Evolutionary conservation across 2,113 vertebrate genomes (phyloP).

Genomic region (Laterallus jamaicensis): DNA sequence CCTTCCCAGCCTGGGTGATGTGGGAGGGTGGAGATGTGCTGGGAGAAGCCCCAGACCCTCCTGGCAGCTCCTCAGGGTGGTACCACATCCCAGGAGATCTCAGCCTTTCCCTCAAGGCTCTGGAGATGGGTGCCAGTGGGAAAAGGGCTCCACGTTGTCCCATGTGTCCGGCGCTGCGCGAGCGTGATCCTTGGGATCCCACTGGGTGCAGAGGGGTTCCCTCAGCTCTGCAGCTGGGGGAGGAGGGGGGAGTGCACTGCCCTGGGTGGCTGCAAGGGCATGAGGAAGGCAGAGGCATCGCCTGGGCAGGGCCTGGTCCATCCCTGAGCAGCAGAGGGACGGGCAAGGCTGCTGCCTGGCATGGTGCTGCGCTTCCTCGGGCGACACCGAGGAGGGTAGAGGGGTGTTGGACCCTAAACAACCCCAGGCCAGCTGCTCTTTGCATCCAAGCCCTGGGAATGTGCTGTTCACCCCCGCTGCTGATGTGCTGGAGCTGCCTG

Average conservation of each 20-base stretch:
- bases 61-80: neutral
- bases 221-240: neutral
- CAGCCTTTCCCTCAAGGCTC: neutral
- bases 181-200: neutral
- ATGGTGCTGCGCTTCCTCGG: neutral
- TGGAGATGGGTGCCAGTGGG: neutral
- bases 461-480: neutral
- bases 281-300: neutral
- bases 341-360: neutral
- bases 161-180: neutral
- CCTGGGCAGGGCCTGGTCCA: neutral
- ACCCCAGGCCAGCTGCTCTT: neutral
- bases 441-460: fast-evolving
- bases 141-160: neutral
- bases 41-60: neutral
- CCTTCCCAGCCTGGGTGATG: neutral
- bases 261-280: neutral
- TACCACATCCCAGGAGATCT: neutral
- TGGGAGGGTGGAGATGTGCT: neutral
- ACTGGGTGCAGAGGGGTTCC: neutral
- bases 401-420: neutral
- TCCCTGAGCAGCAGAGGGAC: neutral
- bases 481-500: fast-evolving
- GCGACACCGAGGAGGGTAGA: neutral
- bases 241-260: neutral